A percentile compares a stretch with the other conserved stretches of the same genome.
Conservation (phyloP, 2,888 invertebrate genomes). For the Eupeodes luniger region DNA sequence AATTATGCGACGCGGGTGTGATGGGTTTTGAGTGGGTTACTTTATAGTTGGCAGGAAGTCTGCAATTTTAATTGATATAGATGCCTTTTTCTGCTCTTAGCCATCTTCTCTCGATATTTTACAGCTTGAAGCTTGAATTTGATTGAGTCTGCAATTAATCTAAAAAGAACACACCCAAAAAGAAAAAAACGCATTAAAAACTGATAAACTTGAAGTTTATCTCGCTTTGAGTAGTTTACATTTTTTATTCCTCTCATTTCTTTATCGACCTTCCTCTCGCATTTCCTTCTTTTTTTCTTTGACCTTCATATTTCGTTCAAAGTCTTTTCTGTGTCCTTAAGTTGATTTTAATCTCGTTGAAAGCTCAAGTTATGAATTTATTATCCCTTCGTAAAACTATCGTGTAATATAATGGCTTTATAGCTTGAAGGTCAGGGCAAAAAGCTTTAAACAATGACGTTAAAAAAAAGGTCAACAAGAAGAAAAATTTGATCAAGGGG, state of each 20-base stretch:
- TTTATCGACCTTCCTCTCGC: neutral
- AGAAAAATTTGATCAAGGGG: neutral
- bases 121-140: neutral
- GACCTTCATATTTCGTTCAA: slow-evolving; percentile 6
- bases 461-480: neutral
- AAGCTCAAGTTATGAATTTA: slow-evolving; percentile 23
- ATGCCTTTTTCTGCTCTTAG: neutral
- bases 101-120: neutral
- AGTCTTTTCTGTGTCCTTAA: neutral
- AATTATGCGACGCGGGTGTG: neutral
- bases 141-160: slow-evolving; percentile 21
- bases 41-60: neutral
- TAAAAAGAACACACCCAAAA: neutral
- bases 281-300: neutral
- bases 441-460: neutral
- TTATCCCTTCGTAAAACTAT: slow-evolving; percentile 13
- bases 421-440: slow-evolving; percentile 15
- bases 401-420: neutral
- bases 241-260: neutral
- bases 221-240: neutral
- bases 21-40: neutral
- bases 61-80: neutral
- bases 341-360: slow-evolving; percentile 17
- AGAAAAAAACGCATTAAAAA: neutral
- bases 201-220: slow-evolving; percentile 7